Evolutionary conservation across 2,888 invertebrate genomes (phyloP), one percentile per base, ranked within the genome.

Genomic region (Mechanitis mazaeus): DNA sequence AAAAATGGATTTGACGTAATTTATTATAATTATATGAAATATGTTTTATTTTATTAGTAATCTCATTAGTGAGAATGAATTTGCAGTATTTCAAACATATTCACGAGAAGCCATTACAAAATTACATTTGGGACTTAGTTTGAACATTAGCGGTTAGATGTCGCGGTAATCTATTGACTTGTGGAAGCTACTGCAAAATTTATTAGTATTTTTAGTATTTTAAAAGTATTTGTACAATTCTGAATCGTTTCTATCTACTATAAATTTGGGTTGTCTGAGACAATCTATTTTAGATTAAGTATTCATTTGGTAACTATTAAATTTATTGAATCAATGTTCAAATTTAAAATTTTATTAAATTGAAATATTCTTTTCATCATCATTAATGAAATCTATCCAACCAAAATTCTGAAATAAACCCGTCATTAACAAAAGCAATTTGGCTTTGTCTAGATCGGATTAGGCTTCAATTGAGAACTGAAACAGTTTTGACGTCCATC

Each of bases 81-180:
- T 46, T 54, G 45, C 54, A 61, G 54, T 42, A 57, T 54, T 45
- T n/a, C 45, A 46, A 57, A 61, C 45, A 33, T 42, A 42, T 42
- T 42, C 42, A 61, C 55, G 55, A 56, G 28, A 55, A 46, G 35
- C 60, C 60, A 65, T 63, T 63, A 65, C 63, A 56, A 55, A 46
- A 65, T 65, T 65, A 63, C 65, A 56, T 58, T 46, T 50, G 60
- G 65, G 65, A 65, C 60, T 65, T 63, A 55, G 54, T 64, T 45
- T 50, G 20, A 45, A 20, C 45, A 28, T 55, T 45, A 59, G 57
- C 58, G 20, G 31, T 53, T 55, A 45, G 56, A 63, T 54, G 58
- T 53, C 47, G 12, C 53, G 58, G 55, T 45, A 60, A 62, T 60
- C 56, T 50, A 45, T 55, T 50, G 31, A 31, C 50, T 50, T 31